Base-by-base conservation (phyloP, 2,888 invertebrate species). In the Heliconius erato region DNA sequence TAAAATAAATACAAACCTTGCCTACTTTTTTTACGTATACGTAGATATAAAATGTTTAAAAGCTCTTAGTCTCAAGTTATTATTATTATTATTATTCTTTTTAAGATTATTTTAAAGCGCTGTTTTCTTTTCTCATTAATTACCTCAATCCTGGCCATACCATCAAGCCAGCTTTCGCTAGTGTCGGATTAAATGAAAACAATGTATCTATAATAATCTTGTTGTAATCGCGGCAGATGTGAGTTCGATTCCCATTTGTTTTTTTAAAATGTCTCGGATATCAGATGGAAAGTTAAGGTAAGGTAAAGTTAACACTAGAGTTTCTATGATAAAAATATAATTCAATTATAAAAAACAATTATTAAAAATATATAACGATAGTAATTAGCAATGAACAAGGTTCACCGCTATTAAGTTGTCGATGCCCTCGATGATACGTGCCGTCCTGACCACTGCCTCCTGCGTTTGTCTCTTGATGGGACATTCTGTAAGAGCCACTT, bases 401-500 rank as follows among this genome's bases (percentile, higher is more conserved):
- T 28, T 28, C 7, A 5, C 32, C 19, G 19, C 16, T 68, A 23
- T 69, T 35, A 69, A 35, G 11, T 69, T 23, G 69, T 23, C 1
- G 32, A 35, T 19, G 6, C 23, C 32, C 69, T 69, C 19, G 35
- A 1, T 35, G 69, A 19, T 69, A 35, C 69, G 69, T 32, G 69
- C 32, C 69, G 69, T 9, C 9, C 35, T n/a, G 69, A 40, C 69
- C 69, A 40, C 35, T 69, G n/a, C 23, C 23, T 23, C 19, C 35
- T 35, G 68, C 68, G 68, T 35, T 69, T 3, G 19, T 2, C 69
- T 69, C 69, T 69, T 35, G 69, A 69, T 40, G 69, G 69, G 35
- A n/a, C 35, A 69, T 40, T 69, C 35, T 69, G 69, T 69, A 12
- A 35, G 35, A 23, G 35, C 69, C 40, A 69, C 69, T 69, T 69